These are phyloP conservation scores for Salmo trutta DNA, from an alignment of 2,797 vertebrate genomes.

Conservation along the genomic window DNA sequence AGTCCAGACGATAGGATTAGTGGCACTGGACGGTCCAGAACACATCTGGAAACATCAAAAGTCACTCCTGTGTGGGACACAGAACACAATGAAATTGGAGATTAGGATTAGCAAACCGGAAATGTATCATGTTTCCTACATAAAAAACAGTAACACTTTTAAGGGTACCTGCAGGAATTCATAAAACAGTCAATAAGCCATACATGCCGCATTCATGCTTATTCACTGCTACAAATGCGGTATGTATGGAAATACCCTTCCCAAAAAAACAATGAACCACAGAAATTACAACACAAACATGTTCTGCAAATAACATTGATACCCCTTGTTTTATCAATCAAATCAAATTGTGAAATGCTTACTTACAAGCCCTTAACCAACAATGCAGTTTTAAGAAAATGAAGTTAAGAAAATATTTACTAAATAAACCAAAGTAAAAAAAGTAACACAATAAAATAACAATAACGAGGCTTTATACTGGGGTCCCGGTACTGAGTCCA, in stretches of 20 bases:
- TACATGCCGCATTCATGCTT: background rate
- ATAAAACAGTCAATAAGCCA: background rate
- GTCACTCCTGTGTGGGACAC: conserved; percentile 40
- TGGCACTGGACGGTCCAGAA: background rate
- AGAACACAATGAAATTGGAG: conserved; percentile 17
- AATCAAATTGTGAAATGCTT: no score
- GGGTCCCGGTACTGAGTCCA: no score
- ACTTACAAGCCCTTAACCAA: no score
- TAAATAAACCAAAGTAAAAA: no score
- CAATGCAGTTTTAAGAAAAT: no score
- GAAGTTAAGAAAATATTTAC: no score
- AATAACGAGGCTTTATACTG: no score
- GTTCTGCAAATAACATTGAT: background rate
- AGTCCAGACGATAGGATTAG: background rate
- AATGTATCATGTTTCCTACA: background rate
- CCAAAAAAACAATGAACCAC: background rate
- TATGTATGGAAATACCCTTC: background rate
- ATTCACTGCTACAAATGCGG: background rate
- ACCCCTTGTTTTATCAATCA: background rate
- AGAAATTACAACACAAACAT: background rate
- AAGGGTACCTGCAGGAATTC: background rate
- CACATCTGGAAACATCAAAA: background rate
- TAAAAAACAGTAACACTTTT: no score
- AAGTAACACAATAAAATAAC: no score
- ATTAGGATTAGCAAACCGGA: background rate